phyloP scores from a whole-genome alignment of 1,140 invertebrate genomes.

The Bombus soroeensis region DNA sequence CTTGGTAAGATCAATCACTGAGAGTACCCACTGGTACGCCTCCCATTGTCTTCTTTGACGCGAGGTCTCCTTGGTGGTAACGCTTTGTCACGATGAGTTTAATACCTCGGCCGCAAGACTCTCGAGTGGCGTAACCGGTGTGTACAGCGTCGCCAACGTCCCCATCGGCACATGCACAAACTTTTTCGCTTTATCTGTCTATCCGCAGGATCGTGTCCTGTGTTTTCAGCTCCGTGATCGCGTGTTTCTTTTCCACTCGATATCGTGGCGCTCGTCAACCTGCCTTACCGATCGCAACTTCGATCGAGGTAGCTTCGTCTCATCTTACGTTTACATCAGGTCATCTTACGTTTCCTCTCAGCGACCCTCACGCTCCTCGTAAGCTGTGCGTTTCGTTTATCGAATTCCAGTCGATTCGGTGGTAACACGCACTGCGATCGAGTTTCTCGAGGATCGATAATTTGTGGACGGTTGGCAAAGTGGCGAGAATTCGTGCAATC shows the following conservation, averaged over 20 bases:
- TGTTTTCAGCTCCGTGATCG: no score
- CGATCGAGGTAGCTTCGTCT: no score
- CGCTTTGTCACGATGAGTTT: slow-evolving; percentile 65
- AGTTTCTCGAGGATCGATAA: no score
- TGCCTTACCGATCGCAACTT: no score
- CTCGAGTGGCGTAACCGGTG: neutral
- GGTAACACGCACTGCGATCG: no score
- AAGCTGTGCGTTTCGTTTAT: no score
- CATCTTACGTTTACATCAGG: no score
- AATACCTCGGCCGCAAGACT: slow-evolving; percentile 21
- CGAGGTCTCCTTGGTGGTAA: slow-evolving; percentile 65
- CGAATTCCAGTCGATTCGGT: no score
- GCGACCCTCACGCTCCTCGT: no score
- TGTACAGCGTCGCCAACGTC: neutral
- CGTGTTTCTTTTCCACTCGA: neutral
- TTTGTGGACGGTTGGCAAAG: neutral
- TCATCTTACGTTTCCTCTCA: no score
- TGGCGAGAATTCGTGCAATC: neutral
- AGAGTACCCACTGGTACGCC: slow-evolving; percentile 64
- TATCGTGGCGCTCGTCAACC: no score
- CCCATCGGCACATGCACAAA: neutral
- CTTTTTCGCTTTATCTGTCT: neutral
- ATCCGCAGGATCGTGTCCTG: neutral
- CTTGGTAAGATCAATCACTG: slow-evolving; percentile 74
- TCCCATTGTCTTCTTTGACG: slow-evolving; percentile 74